phyloP scores from a whole-genome alignment of 2,797 vertebrate species.

The Myiothlypis coronata region DNA sequence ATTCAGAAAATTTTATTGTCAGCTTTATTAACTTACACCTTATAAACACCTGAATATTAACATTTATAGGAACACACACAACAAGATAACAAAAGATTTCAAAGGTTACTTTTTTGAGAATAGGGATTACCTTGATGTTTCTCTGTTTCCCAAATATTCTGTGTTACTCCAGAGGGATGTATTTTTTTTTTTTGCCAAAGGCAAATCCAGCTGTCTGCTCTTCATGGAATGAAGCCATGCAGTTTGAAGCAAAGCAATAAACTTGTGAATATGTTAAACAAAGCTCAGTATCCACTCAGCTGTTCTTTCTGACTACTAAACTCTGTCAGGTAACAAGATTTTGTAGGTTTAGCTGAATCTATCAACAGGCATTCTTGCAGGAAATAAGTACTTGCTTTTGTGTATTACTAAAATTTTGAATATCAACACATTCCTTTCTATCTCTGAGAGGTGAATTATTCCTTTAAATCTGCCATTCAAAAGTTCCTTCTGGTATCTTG shows the following conservation, averaged over 20 bases:
- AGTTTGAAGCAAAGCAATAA: not conserved
- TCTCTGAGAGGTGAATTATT: not conserved
- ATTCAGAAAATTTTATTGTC: not conserved
- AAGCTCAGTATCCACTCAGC: not conserved
- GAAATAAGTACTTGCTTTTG: not conserved
- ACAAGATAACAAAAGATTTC: not conserved
- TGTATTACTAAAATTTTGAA: not conserved
- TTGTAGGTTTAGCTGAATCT: not conserved
- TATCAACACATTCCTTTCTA: not conserved
- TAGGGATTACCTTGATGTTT: not conserved
- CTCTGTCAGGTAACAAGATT: not conserved
- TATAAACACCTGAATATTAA: not conserved
- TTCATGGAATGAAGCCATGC: not conserved
- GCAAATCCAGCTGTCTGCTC: not conserved
- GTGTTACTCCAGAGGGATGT: not conserved
- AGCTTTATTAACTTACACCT: not conserved
- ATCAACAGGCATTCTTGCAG: not conserved
- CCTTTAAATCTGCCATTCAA: not conserved
- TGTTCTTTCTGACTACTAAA: not conserved
- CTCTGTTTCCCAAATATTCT: not conserved
- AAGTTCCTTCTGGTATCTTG: not conserved
- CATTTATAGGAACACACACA: not conserved
- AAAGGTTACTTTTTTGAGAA: not conserved
- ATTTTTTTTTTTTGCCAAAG: not conserved
- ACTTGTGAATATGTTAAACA: not conserved